These are phyloP conservation scores for Catamblyrhynchus diadema DNA, from an alignment of 2,797 vertebrate genomes.

Conservation along the genomic window DNA sequence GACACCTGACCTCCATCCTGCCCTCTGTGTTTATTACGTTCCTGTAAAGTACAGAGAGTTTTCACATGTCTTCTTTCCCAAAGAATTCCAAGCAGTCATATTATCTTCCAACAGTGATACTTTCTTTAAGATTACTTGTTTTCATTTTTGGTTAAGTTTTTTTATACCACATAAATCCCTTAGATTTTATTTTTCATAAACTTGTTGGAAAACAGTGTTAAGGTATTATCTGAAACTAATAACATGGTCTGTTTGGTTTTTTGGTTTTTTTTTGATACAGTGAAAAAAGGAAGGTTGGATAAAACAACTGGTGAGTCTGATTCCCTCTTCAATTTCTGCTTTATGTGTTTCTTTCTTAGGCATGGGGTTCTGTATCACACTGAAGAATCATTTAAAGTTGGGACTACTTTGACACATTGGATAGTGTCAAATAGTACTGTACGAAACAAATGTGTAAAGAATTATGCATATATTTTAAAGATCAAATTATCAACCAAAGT, in stretches of 20 bases:
- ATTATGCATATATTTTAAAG: background rate
- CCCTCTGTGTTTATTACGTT: background rate
- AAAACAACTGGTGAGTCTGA: constrained; percentile 55
- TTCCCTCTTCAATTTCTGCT: background rate
- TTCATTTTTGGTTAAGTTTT: background rate
- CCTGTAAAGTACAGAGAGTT: background rate
- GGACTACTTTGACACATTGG: background rate
- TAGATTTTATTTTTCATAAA: background rate
- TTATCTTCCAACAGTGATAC: background rate
- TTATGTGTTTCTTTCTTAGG: background rate
- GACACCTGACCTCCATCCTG: background rate
- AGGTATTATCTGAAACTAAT: background rate
- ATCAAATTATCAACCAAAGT: background rate
- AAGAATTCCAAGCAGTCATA: background rate
- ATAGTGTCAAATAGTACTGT: background rate
- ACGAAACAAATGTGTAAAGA: background rate
- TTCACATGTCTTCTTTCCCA: background rate
- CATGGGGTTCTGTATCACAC: background rate
- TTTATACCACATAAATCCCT: background rate
- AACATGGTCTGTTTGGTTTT: background rate
- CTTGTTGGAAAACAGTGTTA: background rate
- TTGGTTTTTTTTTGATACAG: background rate
- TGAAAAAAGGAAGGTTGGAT: constrained; percentile 66
- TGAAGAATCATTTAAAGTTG: background rate
- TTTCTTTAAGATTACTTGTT: background rate